A percentile compares a stretch with the other conserved stretches of the same genome.
Evolutionary conservation across 2,113 vertebrate genomes (phyloP).

Genomic region (Colinus virginianus): DNA sequence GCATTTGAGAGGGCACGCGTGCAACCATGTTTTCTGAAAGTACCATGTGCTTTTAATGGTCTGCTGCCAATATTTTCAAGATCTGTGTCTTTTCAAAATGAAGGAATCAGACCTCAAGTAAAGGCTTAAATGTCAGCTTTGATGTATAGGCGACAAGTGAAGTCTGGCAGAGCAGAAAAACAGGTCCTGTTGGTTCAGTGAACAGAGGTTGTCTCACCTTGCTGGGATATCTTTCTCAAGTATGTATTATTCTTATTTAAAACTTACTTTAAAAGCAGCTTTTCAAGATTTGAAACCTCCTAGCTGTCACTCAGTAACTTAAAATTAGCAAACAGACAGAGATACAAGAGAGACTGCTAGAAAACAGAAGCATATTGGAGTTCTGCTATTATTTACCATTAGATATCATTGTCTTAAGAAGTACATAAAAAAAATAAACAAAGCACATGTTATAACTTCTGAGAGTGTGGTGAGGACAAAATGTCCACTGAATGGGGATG

Average conservation of each 20-base stretch:
- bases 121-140: not conserved
- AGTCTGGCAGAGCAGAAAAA: not conserved
- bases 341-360: not conserved
- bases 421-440: not conserved
- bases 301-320: not conserved
- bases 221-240: not conserved
- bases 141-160: not conserved
- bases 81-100: not conserved
- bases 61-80: not conserved
- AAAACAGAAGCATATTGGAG: not conserved
- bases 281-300: not conserved
- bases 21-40: not conserved
- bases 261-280: not conserved
- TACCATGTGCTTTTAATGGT: not conserved
- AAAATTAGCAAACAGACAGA: not conserved
- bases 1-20: not conserved
- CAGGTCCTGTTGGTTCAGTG: not conserved
- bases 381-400: not conserved
- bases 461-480: accelerated
- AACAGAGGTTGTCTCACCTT: not conserved
- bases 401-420: not conserved
- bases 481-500: not conserved
- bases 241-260: not conserved
- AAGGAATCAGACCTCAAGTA: not conserved
- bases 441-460: accelerated